A percentile compares a stretch with the other conserved stretches of the same genome.
Conservation (phyloP, 2,113 vertebrate species). For the Gymnogyps californianus region DNA sequence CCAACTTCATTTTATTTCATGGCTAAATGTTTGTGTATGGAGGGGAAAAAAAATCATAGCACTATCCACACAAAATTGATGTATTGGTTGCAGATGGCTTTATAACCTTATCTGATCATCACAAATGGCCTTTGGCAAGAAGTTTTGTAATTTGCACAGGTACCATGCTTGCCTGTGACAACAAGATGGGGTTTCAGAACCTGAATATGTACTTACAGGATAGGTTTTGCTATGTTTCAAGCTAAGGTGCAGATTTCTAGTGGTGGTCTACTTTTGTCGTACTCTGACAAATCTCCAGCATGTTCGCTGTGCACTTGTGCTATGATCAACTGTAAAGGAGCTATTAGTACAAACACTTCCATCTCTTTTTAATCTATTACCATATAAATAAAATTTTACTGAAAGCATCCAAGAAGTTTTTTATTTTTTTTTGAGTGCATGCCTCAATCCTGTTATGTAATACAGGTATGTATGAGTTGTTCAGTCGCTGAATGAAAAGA, state of each 20-base stretch:
- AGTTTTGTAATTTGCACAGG: neutral
- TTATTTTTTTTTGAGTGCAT: neutral
- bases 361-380: neutral
- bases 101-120: neutral
- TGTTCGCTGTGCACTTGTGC: neutral
- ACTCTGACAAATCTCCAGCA: neutral
- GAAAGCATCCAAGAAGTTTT: neutral
- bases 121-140: neutral
- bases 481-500: neutral
- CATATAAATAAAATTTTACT: neutral
- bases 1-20: neutral
- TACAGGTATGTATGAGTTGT: neutral
- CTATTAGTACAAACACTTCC: neutral
- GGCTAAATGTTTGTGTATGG: neutral
- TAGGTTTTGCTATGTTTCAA: neutral
- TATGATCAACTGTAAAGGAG: neutral
- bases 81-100: neutral
- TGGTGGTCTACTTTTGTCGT: neutral
- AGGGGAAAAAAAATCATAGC: neutral
- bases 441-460: neutral
- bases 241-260: neutral
- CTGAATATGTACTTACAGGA: neutral
- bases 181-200: neutral
- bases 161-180: neutral
- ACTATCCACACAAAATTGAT: neutral